Conservation (phyloP, 2,113 vertebrate genomes). For the Chloropsis hardwickii region DNA sequence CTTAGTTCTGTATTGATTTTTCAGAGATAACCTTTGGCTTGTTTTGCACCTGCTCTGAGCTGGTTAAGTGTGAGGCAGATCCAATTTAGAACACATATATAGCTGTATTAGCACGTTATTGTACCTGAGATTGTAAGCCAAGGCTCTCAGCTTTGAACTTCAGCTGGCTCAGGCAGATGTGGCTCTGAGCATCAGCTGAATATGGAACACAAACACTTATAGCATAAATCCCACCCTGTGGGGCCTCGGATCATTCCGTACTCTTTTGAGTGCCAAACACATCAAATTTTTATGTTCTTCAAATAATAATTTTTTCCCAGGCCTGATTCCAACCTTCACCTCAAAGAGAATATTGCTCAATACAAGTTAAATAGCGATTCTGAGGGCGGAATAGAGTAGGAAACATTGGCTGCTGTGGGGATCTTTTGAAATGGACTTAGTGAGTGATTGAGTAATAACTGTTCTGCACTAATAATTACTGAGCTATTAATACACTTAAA, state of each 20-base stretch:
- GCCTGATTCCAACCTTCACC: neutral
- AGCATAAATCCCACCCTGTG: neutral
- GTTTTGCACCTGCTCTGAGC: neutral
- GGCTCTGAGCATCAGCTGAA: neutral
- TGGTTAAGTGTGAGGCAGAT: neutral
- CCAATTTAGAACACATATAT: fast-evolving
- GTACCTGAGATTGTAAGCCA: neutral
- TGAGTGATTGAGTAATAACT: neutral
- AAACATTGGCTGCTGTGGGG: neutral
- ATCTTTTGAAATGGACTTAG: neutral
- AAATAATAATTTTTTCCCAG: neutral
- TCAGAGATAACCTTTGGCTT: neutral
- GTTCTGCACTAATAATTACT: neutral
- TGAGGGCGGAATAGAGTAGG: neutral
- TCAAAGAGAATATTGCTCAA: neutral
- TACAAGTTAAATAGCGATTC: neutral
- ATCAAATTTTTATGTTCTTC: neutral
- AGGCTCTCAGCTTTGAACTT: neutral
- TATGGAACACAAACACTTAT: neutral
- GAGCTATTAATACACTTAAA: neutral
- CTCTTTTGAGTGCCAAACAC: slow-evolving; percentile 2
- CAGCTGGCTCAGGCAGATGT: neutral
- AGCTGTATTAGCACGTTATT: neutral
- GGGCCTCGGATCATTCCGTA: neutral
- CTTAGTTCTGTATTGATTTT: neutral